Evolutionary conservation across 1,140 invertebrate species (phyloP).

Genomic region (Platyscapa corneri): DNA sequence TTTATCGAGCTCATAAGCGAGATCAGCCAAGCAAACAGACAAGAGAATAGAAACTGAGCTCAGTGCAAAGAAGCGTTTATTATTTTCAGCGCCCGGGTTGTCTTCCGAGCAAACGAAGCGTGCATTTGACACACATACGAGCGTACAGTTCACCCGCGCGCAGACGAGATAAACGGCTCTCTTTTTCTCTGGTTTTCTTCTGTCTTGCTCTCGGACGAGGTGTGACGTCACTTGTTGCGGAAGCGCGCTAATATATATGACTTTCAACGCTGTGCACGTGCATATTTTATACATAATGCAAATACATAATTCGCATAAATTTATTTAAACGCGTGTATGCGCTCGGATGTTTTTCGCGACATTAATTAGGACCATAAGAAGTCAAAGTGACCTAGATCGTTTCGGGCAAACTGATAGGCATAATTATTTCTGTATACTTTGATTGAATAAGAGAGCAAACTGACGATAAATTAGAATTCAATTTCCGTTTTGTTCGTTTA

Average conservation of each 20-base stretch:
- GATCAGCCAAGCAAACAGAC: slow-evolving; percentile 22
- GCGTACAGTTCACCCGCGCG: not conserved
- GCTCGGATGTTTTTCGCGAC: not conserved
- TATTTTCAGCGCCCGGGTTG: slow-evolving; percentile 1
- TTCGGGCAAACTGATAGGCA: slow-evolving; percentile 38
- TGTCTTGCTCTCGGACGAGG: slow-evolving; percentile 51
- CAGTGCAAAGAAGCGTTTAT: not conserved
- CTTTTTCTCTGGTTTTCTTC: slow-evolving; percentile 30
- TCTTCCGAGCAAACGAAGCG: slow-evolving; percentile 42
- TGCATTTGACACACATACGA: slow-evolving; percentile 36
- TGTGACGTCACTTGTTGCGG: slow-evolving; percentile 70
- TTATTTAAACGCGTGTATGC: too few species aligned
- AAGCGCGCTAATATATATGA: slow-evolving; percentile 70
- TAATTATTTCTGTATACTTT: slow-evolving; percentile 15
- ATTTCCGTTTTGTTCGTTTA: slow-evolving; percentile 27
- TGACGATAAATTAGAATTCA: slow-evolving; percentile 48
- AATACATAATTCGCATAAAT: not conserved
- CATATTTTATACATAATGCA: not conserved
- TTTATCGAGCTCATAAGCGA: not conserved
- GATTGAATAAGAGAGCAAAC: slow-evolving; percentile 37
- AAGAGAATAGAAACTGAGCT: slow-evolving; percentile 11
- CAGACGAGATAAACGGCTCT: not conserved
- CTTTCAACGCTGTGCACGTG: slow-evolving; percentile 23
- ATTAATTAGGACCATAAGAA: not conserved
- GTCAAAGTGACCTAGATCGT: slow-evolving; percentile 34